A percentile compares a stretch with the other conserved stretches of the same genome.
Conservation (phyloP, 2,113 vertebrate genomes). For the Nycticorax nycticorax region DNA sequence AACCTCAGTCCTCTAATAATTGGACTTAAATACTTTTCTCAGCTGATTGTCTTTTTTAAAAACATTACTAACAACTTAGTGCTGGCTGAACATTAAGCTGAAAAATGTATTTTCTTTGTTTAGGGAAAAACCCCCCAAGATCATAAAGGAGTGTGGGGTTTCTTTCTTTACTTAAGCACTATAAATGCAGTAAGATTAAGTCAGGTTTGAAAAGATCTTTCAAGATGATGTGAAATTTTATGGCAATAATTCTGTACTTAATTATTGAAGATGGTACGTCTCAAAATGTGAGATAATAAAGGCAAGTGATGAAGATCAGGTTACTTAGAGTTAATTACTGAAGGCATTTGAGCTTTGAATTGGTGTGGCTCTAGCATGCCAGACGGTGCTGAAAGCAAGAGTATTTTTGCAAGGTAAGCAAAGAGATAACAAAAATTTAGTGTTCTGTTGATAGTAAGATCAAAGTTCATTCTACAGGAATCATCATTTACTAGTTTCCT, state of each 20-base stretch:
- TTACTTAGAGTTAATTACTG: not conserved
- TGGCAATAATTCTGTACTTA: not conserved
- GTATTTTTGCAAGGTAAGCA: not conserved
- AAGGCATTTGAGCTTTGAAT: slow-evolving; percentile 10
- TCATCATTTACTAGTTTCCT: not conserved
- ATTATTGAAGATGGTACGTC: not conserved
- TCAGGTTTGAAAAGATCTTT: not conserved
- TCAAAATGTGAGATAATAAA: not conserved
- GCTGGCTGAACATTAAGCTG: not conserved
- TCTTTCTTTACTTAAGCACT: not conserved
- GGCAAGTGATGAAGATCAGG: not conserved
- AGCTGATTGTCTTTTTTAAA: not conserved
- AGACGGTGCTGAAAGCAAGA: not conserved
- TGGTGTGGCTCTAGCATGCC: not conserved
- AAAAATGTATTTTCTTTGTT: not conserved
- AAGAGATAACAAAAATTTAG: not conserved
- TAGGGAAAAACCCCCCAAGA: not conserved
- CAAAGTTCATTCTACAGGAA: not conserved
- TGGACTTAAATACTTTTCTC: not conserved
- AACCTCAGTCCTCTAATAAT: not conserved
- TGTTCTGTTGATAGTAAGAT: not conserved
- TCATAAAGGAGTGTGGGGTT: not conserved
- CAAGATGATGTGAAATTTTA: not conserved
- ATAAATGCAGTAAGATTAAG: not conserved
- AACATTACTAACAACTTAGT: not conserved